Base-by-base conservation (phyloP, 2,888 invertebrate genomes). In the Drosophila mercatorum region DNA sequence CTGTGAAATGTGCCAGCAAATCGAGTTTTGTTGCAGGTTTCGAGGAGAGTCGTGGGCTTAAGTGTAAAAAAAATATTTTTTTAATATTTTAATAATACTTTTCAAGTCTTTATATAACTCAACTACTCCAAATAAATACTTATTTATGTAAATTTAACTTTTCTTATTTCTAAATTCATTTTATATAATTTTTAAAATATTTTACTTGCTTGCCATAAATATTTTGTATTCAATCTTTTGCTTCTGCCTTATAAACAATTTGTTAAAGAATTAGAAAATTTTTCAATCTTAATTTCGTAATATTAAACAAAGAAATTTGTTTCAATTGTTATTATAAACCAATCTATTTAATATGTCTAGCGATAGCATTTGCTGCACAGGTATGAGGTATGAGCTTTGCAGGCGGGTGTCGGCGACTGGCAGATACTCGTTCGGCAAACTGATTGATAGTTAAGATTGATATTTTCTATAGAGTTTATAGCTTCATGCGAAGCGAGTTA, bases 291-390 rank as follows among this genome's bases (percentile, higher is more conserved):
- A n/a, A 31, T 17, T 49, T 31, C 31, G 17, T 34, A 51, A 51
- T 51, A 34, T 51, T 51, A 17, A 51, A 49, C 49, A 49, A 49
- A 49, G 49, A 49, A 34, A 34, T 34, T 6, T 31, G 31, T 51
- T 51, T 51, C 34, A 34, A 51, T 51, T 51, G 31, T 36, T 51
- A 51, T 51, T 51, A 12, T 22, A 51, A 22, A 51, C 31, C 49
- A 34, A 34, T 51, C 49, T 51, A 6, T 34, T 51, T 34, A 51
- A 51, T 51, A 51, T 11, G n/a, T 11, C 3, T 34, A 34, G 31
- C 17, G 3, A 17, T 0, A 0, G 6, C 17, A 34, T 3, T 34
- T 4, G 3, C 31, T 5, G 17, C 17, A 49, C n/a, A 28, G 14
- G 47, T 14, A 49, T 14, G 2, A 14, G 8, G 14, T 28, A 14